Evolutionary conservation across 2,113 vertebrate genomes (phyloP), one percentile per base, ranked within the genome.

Genomic region (Syngnathus typhle): DNA sequence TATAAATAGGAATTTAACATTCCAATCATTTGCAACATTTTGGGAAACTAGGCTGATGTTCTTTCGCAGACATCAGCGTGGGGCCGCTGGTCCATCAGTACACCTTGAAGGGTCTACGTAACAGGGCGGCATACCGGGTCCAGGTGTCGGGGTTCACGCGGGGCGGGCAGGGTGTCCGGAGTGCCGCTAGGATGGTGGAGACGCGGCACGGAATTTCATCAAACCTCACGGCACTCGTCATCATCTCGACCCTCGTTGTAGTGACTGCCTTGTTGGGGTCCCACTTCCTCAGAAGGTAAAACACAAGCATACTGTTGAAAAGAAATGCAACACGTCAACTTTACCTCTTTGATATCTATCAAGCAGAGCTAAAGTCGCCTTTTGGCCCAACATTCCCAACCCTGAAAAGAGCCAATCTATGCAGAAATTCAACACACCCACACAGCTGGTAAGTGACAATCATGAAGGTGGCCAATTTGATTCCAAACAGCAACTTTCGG

Each of bases 91-190:
- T 21, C 18, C 18, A 12, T 49, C 21, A 11, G 5, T 51, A 38
- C 16, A 51, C 19, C 4, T 37, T 65, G 32, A 18, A 65, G 18
- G 64, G 47, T 37, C 49, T 65, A 4, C 47, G 19, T 10, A 65
- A 49, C 12, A 11, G 36, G n/a, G 18, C 32, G 9, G 47, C 12
- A 19, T 52, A 65, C 49, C 6, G 13, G 64, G 5, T 65, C 10
- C 64, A 65, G 64, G 37, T 65, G 36, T 65, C 64, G 7, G 64
- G 64, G 7, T 27, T 65, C 18, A 65, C 64, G 6, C 47, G 64
- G 12, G 27, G 6, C 19, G 64, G 64, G 12, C n/a, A n/a, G 12
- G 64, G 64, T 15, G 11, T 54, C 64, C 46, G 64, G 13, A 65
- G 64, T 37, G 32, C 11, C 46, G 11, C 36, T 36, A 38, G 1